Percentiles rank a stretch among this genome's conserved stretches.
phyloP scores from a whole-genome alignment of 1,140 invertebrate species.

The Leptinotarsa undecemlineata region DNA sequence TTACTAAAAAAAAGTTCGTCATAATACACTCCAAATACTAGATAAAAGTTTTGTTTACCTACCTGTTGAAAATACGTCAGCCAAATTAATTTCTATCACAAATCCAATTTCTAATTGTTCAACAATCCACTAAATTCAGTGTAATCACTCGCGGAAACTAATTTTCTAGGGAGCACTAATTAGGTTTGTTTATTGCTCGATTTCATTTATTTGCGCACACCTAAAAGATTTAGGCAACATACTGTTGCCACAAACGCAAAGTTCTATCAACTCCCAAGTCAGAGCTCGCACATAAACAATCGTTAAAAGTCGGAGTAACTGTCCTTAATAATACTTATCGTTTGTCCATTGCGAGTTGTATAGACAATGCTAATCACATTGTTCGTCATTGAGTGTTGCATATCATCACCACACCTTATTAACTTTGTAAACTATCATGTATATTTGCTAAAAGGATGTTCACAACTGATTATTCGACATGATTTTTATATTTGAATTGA shows the following conservation, averaged over 20 bases:
- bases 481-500: no score
- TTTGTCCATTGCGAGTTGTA: background rate
- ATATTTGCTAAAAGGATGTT: no score
- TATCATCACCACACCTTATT: no score
- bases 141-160: background rate
- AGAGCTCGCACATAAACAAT: background rate
- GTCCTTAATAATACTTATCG: background rate
- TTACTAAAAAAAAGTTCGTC: no score
- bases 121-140: background rate
- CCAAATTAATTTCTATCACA: background rate
- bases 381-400: no score
- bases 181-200: background rate
- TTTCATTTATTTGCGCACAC: slow-evolving; percentile 2
- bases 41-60: background rate
- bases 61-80: background rate
- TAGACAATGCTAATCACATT: no score
- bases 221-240: background rate
- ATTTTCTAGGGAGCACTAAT: background rate
- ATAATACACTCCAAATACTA: no score
- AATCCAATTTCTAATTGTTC: background rate
- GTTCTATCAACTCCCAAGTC: background rate
- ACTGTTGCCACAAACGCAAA: background rate
- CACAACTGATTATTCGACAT: no score
- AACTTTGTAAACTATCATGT: no score
- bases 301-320: background rate